Evolutionary conservation across 2,113 vertebrate genomes (phyloP).

Genomic region (Thermophis baileyi): DNA sequence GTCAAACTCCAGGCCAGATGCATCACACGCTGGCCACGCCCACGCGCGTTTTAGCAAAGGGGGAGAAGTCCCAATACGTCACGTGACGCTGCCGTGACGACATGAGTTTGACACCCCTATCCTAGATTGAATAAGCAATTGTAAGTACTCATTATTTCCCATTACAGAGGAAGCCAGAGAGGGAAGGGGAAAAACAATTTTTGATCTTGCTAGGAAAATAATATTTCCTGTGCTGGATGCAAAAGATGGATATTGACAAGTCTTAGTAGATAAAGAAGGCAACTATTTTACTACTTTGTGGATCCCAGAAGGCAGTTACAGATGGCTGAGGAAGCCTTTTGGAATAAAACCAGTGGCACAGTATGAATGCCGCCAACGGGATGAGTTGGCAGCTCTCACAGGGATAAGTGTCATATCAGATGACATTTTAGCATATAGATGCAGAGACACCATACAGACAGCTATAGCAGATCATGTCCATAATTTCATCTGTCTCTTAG

Average conservation of each 20-base stretch:
- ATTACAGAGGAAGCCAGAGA: neutral
- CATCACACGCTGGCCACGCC: too few species aligned
- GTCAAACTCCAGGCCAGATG: too few species aligned
- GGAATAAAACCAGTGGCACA: conserved; percentile 29
- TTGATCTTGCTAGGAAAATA: conserved; percentile 13
- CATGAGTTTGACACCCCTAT: too few species aligned
- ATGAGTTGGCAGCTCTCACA: conserved; percentile 28
- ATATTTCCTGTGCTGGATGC: conserved; percentile 13
- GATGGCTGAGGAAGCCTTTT: conserved; percentile 32
- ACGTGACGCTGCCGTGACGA: too few species aligned
- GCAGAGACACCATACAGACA: conserved; percentile 19
- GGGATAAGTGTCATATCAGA: conserved; percentile 25
- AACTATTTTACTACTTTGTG: conserved; percentile 12
- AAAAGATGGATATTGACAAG: conserved; percentile 27
- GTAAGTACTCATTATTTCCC: neutral
- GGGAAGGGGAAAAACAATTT: neutral
- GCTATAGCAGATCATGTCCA: conserved; percentile 24
- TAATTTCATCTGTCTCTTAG: conserved; percentile 11
- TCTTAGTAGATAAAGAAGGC: conserved; percentile 5
- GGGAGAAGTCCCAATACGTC: too few species aligned
- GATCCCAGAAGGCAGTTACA: conserved; percentile 18
- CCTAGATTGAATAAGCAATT: neutral
- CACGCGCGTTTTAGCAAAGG: too few species aligned
- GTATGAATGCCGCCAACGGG: conserved; percentile 26
- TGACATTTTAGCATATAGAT: conserved; percentile 32